Base-by-base conservation (phyloP, 2,797 vertebrate species). In the Eulemur rubriventer region DNA sequence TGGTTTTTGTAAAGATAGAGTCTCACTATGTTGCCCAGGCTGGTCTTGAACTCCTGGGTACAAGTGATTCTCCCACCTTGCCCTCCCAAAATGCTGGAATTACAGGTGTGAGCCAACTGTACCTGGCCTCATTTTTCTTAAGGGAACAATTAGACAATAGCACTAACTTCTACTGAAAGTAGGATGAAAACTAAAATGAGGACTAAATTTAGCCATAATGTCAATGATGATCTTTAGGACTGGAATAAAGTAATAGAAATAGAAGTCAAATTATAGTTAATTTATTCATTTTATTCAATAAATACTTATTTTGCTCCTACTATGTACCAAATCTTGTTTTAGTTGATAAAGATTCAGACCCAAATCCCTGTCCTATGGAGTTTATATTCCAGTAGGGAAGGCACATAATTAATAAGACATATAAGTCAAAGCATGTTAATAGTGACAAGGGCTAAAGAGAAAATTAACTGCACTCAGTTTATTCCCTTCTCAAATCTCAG, bases 241-340 rank as follows among this genome's bases (percentile, higher is more conserved):
- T 85, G 2, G 78, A 91, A 28, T 30, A 70, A 26, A 93, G 38
- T 78, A 83, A 48, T 69, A 46, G 57, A 95, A 91, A 61, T 2
- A 80, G 14, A 92, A 89, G 35, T 89, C 63, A 90, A 93, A 79
- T 72, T 65, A 83, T 0, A 81, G 13, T 89, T 43, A 38, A 69
- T 57, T 72, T 63, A 61, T 92, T 97, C 7, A 59, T 83, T 95
- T 94, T 63, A 43, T 82, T 93, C 48, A 94, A 63, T 70, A 96
- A 95, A 81, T 91, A 89, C 30, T 88, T 78, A 48, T 48, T 85
- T 79, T 89, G 13, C 12, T 89, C 50, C 20, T 86, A 73, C 16
- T n/a, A 41, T 24, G 11, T 88, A 17, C 13, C 72, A 85, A 88
- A 75, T 11, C 86, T 61, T 61, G n/a, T 80, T 94, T 89, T 55